Conservation (phyloP, 2,797 vertebrate species). For the Acropternis orthonyx region DNA sequence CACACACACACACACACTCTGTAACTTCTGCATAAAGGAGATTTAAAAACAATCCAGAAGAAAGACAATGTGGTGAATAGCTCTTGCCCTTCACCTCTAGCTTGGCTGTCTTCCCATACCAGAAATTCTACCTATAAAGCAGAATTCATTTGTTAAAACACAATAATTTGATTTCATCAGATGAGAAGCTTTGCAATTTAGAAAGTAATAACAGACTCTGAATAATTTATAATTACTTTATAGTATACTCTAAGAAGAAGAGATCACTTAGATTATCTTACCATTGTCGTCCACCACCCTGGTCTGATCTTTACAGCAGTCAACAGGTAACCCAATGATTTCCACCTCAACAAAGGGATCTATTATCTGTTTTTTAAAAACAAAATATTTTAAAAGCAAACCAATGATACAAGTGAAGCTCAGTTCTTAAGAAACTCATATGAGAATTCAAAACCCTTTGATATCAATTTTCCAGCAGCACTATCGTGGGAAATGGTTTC, state of each 20-base stretch:
- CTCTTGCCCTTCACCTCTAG: not conserved
- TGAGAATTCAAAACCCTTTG: not conserved
- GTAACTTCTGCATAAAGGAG: not conserved
- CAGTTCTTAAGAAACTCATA: not conserved
- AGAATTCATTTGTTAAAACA: not conserved
- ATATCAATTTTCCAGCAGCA: not conserved
- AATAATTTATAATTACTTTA: not conserved
- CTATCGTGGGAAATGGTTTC: not conserved
- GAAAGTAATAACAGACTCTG: not conserved
- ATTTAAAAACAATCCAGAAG: not conserved
- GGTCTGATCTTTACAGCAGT: slow-evolving; percentile 97
- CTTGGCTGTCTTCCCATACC: not conserved
- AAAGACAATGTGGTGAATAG: not conserved
- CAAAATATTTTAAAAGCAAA: slow-evolving; percentile 11
- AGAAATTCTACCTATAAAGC: not conserved
- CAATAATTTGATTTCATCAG: not conserved
- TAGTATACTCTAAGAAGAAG: not conserved
- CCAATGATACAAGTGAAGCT: not conserved
- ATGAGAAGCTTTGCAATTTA: not conserved
- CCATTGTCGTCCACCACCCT: slow-evolving; percentile 97
- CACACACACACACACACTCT: no score
- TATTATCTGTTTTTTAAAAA: slow-evolving; percentile 85
- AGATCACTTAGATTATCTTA: slow-evolving; percentile 62
- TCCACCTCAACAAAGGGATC: slow-evolving; percentile 99
- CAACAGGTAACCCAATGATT: slow-evolving; percentile 94